These are phyloP conservation scores for Hemaris fuciformis DNA, from an alignment of 2,888 invertebrate genomes.

Conservation along the genomic window DNA sequence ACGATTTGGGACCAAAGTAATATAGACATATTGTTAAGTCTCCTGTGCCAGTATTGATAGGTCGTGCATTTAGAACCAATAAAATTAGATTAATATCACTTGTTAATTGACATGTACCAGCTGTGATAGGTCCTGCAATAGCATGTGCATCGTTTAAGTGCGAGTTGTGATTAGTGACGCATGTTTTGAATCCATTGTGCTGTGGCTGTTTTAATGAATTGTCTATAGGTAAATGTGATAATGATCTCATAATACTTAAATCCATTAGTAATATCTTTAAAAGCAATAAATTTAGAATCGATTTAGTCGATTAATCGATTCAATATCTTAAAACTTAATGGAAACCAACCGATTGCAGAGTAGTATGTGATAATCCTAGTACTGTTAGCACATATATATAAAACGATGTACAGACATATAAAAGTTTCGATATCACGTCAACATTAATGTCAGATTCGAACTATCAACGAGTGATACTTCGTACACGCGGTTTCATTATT, in stretches of 20 bases:
- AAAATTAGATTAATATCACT: neutral
- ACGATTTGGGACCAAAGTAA: neutral
- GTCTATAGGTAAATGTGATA: neutral
- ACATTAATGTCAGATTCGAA: neutral
- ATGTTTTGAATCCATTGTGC: neutral
- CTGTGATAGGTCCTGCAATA: neutral
- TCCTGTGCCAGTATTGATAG: slow-evolving; percentile 7
- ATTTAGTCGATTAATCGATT: neutral
- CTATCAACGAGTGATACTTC: neutral
- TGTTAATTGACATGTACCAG: neutral
- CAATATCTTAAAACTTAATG: slow-evolving; percentile 43
- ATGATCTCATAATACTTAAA: neutral
- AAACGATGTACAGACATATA: slow-evolving; percentile 7
- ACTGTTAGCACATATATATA: slow-evolving; percentile 54
- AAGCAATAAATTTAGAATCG: neutral
- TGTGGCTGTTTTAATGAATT: too few species aligned
- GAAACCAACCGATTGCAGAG: slow-evolving; percentile 67
- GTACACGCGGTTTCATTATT: neutral
- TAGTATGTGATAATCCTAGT: slow-evolving; percentile 78
- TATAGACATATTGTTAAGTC: neutral
- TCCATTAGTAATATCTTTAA: neutral
- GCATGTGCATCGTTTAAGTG: neutral
- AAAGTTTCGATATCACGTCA: neutral
- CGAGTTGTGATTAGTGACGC: neutral
- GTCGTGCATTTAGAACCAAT: neutral